Evolutionary conservation across 1,140 invertebrate genomes (phyloP), one percentile per base, ranked within the genome.

Genomic region (Lamellibrachia luymesi): DNA sequence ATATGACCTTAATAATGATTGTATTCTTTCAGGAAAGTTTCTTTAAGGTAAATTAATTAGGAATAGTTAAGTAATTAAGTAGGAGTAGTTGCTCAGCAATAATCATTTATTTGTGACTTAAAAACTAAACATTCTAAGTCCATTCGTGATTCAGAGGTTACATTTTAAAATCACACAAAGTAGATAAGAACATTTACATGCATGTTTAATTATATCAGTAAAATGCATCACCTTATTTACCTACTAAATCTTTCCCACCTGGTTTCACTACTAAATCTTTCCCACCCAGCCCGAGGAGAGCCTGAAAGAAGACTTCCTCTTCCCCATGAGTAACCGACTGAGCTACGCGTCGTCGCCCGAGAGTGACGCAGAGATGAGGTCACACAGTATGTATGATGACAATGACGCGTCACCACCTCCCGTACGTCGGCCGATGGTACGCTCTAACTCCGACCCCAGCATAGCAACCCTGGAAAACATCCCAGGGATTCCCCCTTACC

Each of bases 301-400:
- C 89, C 96, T 97, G 64, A 96, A 96, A 80, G 97, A 97, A 94
- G 98, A 99, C 97, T 99, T 99, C 97, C 97, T 99, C 95, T 99
- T 99, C 97, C 99, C 99, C 95, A 99, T 99, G 98, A 98, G 98
- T 94, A 98, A 98, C 96, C 98, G 98, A 95, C 97, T 99, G 94
- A 99, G 98, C 95, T 99, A 99, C 97, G 98, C 98, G 94, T 99
- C 98, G 95, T 99, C 98, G 95, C 98, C 98, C 94, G 98, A 99
- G 97, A 98, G 98, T 96, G 98, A 99, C 96, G 97, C 98, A 95
- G 98, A 99, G 97, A 94, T 95, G 80, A 93, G 94, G 94, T 92
- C 93, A 91, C 94, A 94, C 92, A 94, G 93, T 22, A 95, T 93
- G 52, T 50, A 93, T 4, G 94, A 94, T 25, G 91, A 92, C 0